phyloP scores from a whole-genome alignment of 2,113 vertebrate species.

The Callorhinus ursinus region DNA sequence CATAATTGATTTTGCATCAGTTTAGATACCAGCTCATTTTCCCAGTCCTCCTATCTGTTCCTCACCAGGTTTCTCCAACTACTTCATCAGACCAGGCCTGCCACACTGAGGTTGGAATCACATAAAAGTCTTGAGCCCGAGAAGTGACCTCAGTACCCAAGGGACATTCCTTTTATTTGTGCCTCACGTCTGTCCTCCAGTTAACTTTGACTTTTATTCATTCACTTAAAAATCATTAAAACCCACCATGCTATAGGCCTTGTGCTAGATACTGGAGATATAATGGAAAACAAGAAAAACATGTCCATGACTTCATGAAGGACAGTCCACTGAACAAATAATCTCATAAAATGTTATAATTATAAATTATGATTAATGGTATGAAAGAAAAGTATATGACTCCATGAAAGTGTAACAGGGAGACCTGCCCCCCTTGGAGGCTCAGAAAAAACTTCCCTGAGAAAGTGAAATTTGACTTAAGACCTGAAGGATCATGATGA shows the following conservation, averaged over 20 bases:
- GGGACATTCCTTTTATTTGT: neutral
- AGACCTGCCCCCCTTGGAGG: neutral
- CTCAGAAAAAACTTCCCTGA: neutral
- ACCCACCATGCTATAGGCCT: neutral
- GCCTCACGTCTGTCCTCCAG: neutral
- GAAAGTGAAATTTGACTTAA: neutral
- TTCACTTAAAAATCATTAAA: conserved; percentile 24
- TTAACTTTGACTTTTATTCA: conserved; percentile 32
- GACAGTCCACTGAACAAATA: neutral
- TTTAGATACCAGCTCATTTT: conserved; percentile 9
- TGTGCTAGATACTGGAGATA: neutral
- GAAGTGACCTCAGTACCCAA: neutral
- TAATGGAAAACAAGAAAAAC: neutral
- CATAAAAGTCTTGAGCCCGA: neutral
- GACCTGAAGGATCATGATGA: neutral
- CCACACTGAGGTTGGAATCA: neutral
- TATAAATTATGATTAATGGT: neutral
- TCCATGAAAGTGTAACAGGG: neutral
- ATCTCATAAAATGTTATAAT: neutral
- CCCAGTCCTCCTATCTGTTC: neutral
- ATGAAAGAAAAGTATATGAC: neutral
- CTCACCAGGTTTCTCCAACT: neutral
- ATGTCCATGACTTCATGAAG: neutral
- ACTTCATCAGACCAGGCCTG: neutral
- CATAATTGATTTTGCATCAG: neutral